phyloP scores from a whole-genome alignment of 2,113 vertebrate genomes.

The Natator depressus region DNA sequence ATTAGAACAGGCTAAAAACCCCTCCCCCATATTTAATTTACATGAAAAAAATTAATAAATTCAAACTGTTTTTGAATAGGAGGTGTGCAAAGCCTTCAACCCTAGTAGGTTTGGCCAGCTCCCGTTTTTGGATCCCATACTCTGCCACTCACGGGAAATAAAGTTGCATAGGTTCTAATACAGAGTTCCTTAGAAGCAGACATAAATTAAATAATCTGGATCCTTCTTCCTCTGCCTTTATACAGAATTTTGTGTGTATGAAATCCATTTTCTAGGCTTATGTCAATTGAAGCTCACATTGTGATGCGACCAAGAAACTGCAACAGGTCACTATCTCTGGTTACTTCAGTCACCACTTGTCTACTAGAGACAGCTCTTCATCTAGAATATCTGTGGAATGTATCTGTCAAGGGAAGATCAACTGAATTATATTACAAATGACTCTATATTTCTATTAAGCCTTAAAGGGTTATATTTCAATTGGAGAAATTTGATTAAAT shows the following conservation, averaged over 20 bases:
- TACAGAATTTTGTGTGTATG: fast-evolving
- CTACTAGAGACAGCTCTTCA: background rate
- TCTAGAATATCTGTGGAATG: fast-evolving
- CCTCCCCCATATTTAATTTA: background rate
- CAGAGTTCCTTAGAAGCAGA: background rate
- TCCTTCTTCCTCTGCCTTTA: background rate
- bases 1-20: background rate
- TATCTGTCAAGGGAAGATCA: background rate
- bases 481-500: background rate
- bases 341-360: background rate
- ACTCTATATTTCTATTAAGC: background rate
- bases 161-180: background rate
- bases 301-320: background rate
- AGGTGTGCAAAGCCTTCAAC: background rate
- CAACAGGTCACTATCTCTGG: background rate
- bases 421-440: fast-evolving
- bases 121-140: background rate
- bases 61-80: background rate
- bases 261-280: background rate
- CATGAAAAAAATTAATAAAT: background rate
- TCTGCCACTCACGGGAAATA: background rate
- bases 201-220: fast-evolving
- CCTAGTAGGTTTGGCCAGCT: background rate
- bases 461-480: background rate
- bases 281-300: fast-evolving